Evolutionary conservation across 2,888 invertebrate species (phyloP).

Genomic region (Subacronicta megacephala): DNA sequence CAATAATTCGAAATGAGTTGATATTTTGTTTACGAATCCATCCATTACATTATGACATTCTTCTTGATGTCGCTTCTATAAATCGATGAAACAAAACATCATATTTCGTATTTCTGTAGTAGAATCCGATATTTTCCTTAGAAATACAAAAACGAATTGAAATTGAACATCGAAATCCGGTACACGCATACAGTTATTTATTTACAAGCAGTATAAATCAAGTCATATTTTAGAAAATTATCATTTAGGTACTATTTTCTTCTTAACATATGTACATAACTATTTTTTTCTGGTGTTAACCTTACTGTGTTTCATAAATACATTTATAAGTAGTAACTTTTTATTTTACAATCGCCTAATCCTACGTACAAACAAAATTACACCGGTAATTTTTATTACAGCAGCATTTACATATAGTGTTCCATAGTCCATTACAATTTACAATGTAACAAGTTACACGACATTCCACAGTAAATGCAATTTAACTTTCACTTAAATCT

Average conservation of each 20-base stretch:
- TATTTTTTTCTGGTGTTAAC: conserved; percentile 87
- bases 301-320: conserved; percentile 89
- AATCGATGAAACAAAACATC: conserved; percentile 29
- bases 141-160: conserved; percentile 56
- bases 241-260: conserved; percentile 71
- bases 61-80: conserved; percentile 14
- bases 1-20: conserved; percentile 41
- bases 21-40: conserved; percentile 28
- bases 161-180: conserved; percentile 57
- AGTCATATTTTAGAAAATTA: conserved; percentile 78
- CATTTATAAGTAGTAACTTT: conserved; percentile 82
- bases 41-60: conserved; percentile 16
- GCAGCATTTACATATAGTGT: conserved; percentile 79
- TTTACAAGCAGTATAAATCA: conserved; percentile 83
- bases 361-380: conserved; percentile 80
- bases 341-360: conserved; percentile 85
- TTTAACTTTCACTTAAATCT: conserved; percentile 69
- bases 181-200: conserved; percentile 71
- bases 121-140: conserved; percentile 44
- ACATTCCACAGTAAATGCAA: conserved; percentile 69
- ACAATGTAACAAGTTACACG: conserved; percentile 69
- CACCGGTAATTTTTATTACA: conserved; percentile 77
- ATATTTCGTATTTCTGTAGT: conserved; percentile 30
- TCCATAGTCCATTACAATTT: conserved; percentile 62
- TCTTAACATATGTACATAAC: conserved; percentile 86